Evolutionary conservation across 2,888 invertebrate genomes (phyloP), one percentile per base, ranked within the genome.

Genomic region (Hetaerina titia): DNA sequence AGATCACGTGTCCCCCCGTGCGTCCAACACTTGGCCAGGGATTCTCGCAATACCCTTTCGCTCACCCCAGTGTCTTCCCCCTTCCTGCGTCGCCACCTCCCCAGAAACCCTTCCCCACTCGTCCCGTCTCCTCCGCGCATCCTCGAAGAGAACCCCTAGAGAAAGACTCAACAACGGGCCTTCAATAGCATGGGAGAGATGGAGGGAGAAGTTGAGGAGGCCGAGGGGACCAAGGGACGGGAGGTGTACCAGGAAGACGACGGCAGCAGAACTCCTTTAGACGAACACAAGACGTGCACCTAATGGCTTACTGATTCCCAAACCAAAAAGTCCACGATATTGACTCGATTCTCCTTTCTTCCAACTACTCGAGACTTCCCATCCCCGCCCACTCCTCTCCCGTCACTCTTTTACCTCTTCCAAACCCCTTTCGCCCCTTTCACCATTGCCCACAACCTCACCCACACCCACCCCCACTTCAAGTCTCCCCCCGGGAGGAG

Each of bases 271-370:
- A 69, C 81, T 31, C 31, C 81, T 81, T 31, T 31, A 31, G 25
- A 81, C 31, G 81, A 81, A 31, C 81, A 81, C 13, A 81, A 89
- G 89, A 89, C 58, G 56, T n/a, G 56, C n/a, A 17, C 57, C 56
- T 57, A 57, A 89, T 89, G 89, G 57, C 22, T 58, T 89, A 56
- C 89, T 89, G 89, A 89, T 89, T 89, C 89, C 89, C 89, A 58
- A 22, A 89, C 56, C 57, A 58, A 89, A 58, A 89, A 56, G 57
- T 89, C 89, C n/a, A 57, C 89, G 89, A 89, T 89, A 58, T 89
- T 89, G 57, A 89, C 89, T 89, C 56, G 89, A 89, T 57, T 89
- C 89, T 57, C 31, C 81, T 31, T 81, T 81, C 81, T 81, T 81
- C 81, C 81, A 22, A 81, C 81, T n/a, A 31, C 81, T 81, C 31